Evolutionary conservation across 2,888 invertebrate species (phyloP), one percentile per base, ranked within the genome.

Genomic region (Xylota sylvarum): DNA sequence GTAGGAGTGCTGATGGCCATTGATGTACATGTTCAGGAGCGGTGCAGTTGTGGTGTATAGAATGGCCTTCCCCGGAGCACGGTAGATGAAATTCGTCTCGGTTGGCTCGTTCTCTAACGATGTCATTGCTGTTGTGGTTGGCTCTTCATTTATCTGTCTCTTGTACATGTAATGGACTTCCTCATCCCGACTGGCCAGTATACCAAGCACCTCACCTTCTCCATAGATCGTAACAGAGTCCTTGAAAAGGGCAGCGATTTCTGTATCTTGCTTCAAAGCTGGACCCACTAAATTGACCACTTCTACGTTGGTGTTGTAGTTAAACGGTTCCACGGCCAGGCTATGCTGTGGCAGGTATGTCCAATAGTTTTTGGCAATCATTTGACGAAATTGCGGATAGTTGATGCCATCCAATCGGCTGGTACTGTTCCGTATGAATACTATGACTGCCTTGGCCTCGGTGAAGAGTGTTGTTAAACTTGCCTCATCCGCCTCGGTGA

Each of bases 251-350:
- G 94, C 93, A 4, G 94, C 93, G 91, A 95, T 93, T 90, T 94
- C 94, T 0, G 93, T 93, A 77, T 94, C 94, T 37, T 94, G 93
- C 89, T 94, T 94, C 19, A 94, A 94, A 91, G 93, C 93, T 9
- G 93, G 93, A 0, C 94, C 94, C 90, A 93, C 93, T 56, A 94
- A 91, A 1, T 93, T 94, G 62, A 94, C 91, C 80, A 91, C 94
- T 93, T 94, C 94, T 17, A 94, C 94, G 90, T 94, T 94, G 88
- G 94, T 93, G 90, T 94, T 94, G 89, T 94, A 93, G 88, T 94
- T 94, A 89, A 94, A 94, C 0, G 94, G 94, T 88, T 94, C 94
- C 0, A 93, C 94, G 52, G 94, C 93, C 32, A 95, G 90, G 82
- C 93, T 93, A 88, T 94, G 94, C 89, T 95, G 94, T 0, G 94